Evolutionary conservation across 2,888 invertebrate species (phyloP), one percentile per base, ranked within the genome.

Genomic region (Rhyacophila evoluta): DNA sequence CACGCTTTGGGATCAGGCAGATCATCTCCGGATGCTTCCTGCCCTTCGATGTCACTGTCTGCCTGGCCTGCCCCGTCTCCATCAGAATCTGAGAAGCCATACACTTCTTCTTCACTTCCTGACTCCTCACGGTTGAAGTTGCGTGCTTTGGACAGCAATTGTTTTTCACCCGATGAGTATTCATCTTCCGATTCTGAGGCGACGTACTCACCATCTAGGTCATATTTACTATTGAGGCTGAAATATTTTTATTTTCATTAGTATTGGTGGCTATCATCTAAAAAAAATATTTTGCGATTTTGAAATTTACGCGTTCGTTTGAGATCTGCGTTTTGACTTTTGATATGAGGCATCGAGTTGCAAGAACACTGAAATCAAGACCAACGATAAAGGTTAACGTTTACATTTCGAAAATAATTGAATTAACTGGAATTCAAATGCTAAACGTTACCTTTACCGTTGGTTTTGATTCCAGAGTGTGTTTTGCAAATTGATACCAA

Each of bases 1-100:
- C 98, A 98, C 19, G 97, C 96, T 87, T 94, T 94, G 1, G 92
- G 90, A 86, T 96, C 92, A 0, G 96, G 96, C 81, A 96, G 88
- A 84, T 93, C 92, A 85, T 92, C 92, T 84, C 93, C 92, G 28
- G 91, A 89, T 81, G 92, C 91, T 81, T 92, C 92, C 83, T 93
- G 92, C 0, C 93, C 94, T 85, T 96, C 96, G 8, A 96, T 92
- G 86, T 97, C 97, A 87, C 93, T 93, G 79, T 93, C 91, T 4
- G 93, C 92, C 87, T 86, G 89, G 37, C 87, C 85, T n/a, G 87
- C 87, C 73, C 87, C 87, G 8, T 87, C 83, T 84, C 84, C 86
- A 78, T 89, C 89, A 5, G 89, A 89, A 80, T 84, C 85, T 8
- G 86, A 85, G 83, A 94, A 92, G 0, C 89, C 91, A 84, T 92